Evolutionary conservation across 2,113 vertebrate genomes (phyloP).

Genomic region (Cyprinodon variegatus): DNA sequence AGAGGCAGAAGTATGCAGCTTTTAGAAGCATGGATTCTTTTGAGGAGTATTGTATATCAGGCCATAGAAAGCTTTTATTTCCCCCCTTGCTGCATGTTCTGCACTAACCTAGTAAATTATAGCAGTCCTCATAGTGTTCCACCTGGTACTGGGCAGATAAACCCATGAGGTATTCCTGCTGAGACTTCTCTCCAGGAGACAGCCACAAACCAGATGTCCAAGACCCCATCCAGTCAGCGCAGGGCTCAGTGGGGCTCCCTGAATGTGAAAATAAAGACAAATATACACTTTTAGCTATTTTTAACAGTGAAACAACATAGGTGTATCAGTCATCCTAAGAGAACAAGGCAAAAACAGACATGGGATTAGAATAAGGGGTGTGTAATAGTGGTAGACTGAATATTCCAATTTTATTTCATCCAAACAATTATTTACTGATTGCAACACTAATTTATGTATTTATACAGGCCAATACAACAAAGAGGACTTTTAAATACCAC

Average conservation of each 20-base stretch:
- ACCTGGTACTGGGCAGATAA: conserved; percentile 86
- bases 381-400: neutral
- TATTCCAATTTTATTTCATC: neutral
- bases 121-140: conserved; percentile 94
- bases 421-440: neutral
- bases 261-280: conserved; percentile 30
- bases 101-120: conserved; percentile 86
- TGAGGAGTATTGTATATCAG: neutral
- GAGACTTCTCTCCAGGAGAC: conserved; percentile 73
- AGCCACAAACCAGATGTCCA: conserved; percentile 67
- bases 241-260: conserved; percentile 51
- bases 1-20: no score
- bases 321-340: neutral
- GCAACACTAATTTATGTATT: neutral
- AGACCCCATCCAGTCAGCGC: conserved; percentile 58
- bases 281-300: conserved; percentile 2
- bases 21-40: no score
- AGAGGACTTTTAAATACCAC: neutral
- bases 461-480: neutral
- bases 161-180: conserved; percentile 85
- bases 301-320: neutral
- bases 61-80: neutral
- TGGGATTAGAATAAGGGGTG: neutral
- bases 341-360: neutral
- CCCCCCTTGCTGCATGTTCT: neutral